Evolutionary conservation across 2,888 invertebrate species (phyloP).

Genomic region (Drosophila glabriapex): DNA sequence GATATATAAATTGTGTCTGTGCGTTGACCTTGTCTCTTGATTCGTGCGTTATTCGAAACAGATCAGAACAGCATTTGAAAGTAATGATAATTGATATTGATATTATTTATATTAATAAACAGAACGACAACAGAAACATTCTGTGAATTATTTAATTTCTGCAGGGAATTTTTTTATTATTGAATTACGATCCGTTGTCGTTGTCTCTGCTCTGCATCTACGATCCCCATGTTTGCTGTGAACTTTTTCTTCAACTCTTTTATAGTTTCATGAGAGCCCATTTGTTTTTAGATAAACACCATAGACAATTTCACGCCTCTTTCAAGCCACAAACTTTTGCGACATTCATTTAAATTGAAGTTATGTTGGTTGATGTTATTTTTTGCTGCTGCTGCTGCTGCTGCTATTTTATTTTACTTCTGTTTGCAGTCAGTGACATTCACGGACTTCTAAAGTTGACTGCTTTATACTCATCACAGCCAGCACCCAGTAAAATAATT

Average conservation of each 20-base stretch:
- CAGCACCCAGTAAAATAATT: slow-evolving; percentile 69
- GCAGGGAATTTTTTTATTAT: neutral
- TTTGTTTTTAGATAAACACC: slow-evolving; percentile 11
- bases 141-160: slow-evolving; percentile 1
- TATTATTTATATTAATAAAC: neutral
- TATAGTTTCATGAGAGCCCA: neutral
- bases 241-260: neutral
- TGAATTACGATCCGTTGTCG: neutral
- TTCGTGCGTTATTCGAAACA: slow-evolving; percentile 65
- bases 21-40: slow-evolving; percentile 72
- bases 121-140: neutral
- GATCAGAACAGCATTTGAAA: slow-evolving; percentile 46
- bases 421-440: slow-evolving; percentile 50
- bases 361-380: slow-evolving; percentile 43
- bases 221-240: slow-evolving; percentile 4
- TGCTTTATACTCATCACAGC: slow-evolving; percentile 48
- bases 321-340: slow-evolving; percentile 39
- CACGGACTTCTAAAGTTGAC: slow-evolving; percentile 64
- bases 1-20: slow-evolving; percentile 63
- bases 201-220: neutral
- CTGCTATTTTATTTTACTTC: slow-evolving; percentile 1
- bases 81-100: slow-evolving; percentile 36
- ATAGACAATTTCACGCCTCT: slow-evolving; percentile 33
- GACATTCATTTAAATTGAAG: slow-evolving; percentile 58
- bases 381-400: slow-evolving; percentile 5